phyloP scores from a whole-genome alignment of 2,888 invertebrate species.

The Erpobdella octoculata region DNA sequence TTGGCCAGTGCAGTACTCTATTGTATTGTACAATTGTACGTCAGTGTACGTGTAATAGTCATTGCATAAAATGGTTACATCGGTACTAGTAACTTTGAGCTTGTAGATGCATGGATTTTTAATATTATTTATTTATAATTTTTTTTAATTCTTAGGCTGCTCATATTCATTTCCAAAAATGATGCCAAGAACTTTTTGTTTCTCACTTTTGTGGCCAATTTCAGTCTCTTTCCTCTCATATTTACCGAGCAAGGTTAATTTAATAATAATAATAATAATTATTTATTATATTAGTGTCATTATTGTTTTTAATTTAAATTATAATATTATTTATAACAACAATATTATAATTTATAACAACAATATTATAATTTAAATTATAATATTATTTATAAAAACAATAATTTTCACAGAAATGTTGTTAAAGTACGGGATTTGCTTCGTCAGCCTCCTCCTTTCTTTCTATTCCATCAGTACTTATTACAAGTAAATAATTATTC shows the following conservation, averaged over 20 bases:
- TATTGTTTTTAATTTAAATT: too few relatives aligned
- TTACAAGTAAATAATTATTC: neutral
- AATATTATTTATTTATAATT: neutral
- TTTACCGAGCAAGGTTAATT: conserved; percentile 59
- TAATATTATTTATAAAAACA: too few relatives aligned
- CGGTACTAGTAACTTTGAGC: too few relatives aligned
- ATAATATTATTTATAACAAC: too few relatives aligned
- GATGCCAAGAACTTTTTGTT: conserved; percentile 71
- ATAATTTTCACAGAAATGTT: neutral
- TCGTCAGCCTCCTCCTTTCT: conserved; percentile 60
- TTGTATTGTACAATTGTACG: too few relatives aligned
- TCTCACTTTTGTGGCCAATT: conserved; percentile 72
- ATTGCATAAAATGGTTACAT: too few relatives aligned
- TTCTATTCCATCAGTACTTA: conserved; percentile 45
- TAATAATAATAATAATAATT: neutral
- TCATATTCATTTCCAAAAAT: conserved; percentile 63
- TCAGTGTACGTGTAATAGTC: too few relatives aligned
- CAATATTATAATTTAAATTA: too few relatives aligned
- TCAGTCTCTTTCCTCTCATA: conserved; percentile 81
- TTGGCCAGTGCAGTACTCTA: too few relatives aligned
- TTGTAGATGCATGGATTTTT: too few relatives aligned
- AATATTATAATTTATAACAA: too few relatives aligned
- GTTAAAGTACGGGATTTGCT: conserved; percentile 12
- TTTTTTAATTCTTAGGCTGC: conserved; percentile 51
- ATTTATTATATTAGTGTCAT: neutral